Percentiles rank a stretch among this genome's conserved stretches.
Conservation (phyloP, 1,140 invertebrate genomes). For the Andrena cerasifolii region DNA sequence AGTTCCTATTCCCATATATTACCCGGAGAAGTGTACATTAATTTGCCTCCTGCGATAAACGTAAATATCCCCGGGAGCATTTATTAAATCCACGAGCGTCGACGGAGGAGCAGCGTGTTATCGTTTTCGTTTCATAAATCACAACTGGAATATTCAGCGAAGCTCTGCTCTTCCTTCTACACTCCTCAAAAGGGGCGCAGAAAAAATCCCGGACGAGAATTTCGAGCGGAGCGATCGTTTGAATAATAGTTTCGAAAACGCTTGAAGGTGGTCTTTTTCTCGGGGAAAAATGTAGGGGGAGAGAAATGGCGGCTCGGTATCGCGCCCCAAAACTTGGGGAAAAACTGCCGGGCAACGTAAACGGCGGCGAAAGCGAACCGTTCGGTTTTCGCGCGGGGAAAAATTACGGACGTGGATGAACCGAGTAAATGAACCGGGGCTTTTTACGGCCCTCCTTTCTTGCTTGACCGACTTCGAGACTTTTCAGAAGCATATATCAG, state of each 20-base stretch:
- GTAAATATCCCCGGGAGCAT: slow-evolving; percentile 4
- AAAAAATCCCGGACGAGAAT: not conserved
- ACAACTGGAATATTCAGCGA: not conserved
- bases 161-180: not conserved
- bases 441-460: slow-evolving; percentile 52
- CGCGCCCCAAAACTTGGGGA: not conserved
- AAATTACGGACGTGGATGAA: slow-evolving; percentile 39
- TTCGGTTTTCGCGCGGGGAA: slow-evolving; percentile 23
- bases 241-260: slow-evolving; percentile 19
- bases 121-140: slow-evolving; percentile 14
- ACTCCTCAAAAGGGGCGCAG: not conserved
- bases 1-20: no score
- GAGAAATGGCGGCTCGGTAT: not conserved
- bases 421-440: slow-evolving; percentile 51
- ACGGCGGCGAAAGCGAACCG: slow-evolving; percentile 18
- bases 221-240: not conserved
- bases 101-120: not conserved
- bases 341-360: slow-evolving; percentile 8
- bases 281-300: no score
- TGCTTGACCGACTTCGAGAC: slow-evolving; percentile 45
- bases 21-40: not conserved
- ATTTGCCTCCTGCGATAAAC: not conserved
- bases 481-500: slow-evolving; percentile 41
- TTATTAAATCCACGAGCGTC: not conserved
- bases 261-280: not conserved